phyloP scores from a whole-genome alignment of 2,797 vertebrate genomes.

The Gastrophryne carolinensis region DNA sequence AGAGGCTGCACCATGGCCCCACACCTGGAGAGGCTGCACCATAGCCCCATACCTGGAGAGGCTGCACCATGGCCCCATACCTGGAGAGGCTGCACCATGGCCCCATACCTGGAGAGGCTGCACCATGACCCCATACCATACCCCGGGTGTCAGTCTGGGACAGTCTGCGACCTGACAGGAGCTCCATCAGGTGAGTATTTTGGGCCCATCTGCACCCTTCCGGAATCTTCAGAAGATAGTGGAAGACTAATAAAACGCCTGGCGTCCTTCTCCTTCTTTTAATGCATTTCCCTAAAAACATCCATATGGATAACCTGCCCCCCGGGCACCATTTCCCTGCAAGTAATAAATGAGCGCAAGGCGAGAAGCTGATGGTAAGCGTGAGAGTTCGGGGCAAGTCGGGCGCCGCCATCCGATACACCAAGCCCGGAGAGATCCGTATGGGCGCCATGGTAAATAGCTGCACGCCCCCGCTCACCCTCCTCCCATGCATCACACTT shows the following conservation, averaged over 20 bases:
- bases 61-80: too few species aligned
- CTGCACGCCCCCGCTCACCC: too few species aligned
- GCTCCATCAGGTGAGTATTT: not conserved
- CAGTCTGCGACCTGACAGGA: not conserved
- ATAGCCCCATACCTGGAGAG: too few species aligned
- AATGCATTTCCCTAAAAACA: not conserved
- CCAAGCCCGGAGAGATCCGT: too few species aligned
- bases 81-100: too few species aligned
- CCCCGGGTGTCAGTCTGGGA: too few species aligned
- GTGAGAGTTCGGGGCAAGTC: not conserved
- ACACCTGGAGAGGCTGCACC: too few species aligned
- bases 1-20: too few species aligned
- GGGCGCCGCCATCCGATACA: not conserved
- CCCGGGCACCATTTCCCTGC: not conserved
- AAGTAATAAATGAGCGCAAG: not conserved
- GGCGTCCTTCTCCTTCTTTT: not conserved
- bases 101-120: too few species aligned
- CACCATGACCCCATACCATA: too few species aligned
- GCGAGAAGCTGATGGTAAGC: not conserved
- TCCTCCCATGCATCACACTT: not conserved
- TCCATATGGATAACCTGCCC: not conserved
- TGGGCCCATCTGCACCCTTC: not conserved
- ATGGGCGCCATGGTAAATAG: too few species aligned
- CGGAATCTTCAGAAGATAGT: not conserved
- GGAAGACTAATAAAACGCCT: not conserved